Evolutionary conservation across 2,113 vertebrate genomes (phyloP), one percentile per base, ranked within the genome.

Genomic region (Tetraodon nigroviridis): DNA sequence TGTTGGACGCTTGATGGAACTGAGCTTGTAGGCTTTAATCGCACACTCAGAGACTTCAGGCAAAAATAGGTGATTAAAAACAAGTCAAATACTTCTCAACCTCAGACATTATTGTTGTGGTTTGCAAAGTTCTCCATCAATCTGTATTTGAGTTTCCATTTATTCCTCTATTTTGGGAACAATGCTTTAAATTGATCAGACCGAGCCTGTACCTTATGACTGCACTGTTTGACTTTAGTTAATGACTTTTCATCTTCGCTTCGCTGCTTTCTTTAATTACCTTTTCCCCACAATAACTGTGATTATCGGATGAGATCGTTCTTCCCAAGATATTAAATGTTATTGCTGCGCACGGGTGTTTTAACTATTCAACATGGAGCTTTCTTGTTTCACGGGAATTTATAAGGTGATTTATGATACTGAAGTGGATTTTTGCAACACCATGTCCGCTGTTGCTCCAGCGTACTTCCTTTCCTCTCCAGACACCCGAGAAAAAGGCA

Each of bases 181-280:
- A 8, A 12, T 12, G 32, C 32, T 37, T 6, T 27, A 5, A 27
- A 27, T 8, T 45, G 13, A 24, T 16, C 1, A 41, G 14, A 18
- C 19, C 14, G 40, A 5, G 24, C 69, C 18, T 69, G 49, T 37
- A 19, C 58, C 27, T 49, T 47, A 18, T 27, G n/a, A 61, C 51
- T 55, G 20, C 37, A 42, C 46, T 37, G 24, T 64, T 64, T 45
- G 8, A 55, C 12, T 47, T 46, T 11, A 42, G 70, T 72, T 49
- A 61, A 55, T 70, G 49, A 51, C 44, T 29, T 40, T 52, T 56
- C 56, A 53, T 46, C 55, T 58, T 27, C 64, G 73, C 73, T 59
- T 41, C 41, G 18, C 11, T 62, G 48, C 54, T 56, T 77, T 59
- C 55, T 58, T 67, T 65, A 61, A 62, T 70, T 61, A 41, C 53